A percentile compares a stretch with the other conserved stretches of the same genome.
phyloP scores from a whole-genome alignment of 2,797 vertebrate genomes.

The Mormyrus proboscirostris region DNA sequence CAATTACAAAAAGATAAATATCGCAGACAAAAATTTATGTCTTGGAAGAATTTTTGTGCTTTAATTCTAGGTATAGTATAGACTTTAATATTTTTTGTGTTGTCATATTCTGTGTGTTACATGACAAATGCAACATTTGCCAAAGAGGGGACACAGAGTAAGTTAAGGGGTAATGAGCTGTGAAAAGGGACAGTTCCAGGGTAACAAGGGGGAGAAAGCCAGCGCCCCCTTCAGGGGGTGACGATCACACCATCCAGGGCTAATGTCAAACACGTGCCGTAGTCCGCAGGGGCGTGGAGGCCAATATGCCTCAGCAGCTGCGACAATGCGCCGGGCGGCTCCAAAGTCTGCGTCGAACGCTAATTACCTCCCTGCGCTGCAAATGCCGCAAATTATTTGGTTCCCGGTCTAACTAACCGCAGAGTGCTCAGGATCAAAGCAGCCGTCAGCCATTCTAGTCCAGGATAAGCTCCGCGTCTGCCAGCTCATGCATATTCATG shows the following conservation, averaged over 20 bases:
- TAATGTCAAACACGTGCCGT: background rate
- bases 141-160: background rate
- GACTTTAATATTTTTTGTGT: background rate
- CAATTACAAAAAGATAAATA: background rate
- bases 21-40: background rate
- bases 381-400: background rate
- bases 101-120: background rate
- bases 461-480: background rate
- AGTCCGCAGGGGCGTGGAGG: background rate
- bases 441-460: background rate
- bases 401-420: background rate
- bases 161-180: background rate
- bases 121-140: background rate
- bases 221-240: background rate
- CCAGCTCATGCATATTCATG: conserved; percentile 5
- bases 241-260: background rate
- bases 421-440: background rate
- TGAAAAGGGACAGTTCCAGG: background rate
- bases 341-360: background rate
- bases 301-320: background rate
- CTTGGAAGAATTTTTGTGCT: background rate
- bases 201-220: background rate
- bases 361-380: background rate
- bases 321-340: background rate
- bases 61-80: background rate